A percentile compares a stretch with the other conserved stretches of the same genome.
Evolutionary conservation across 1,140 invertebrate genomes (phyloP).

Genomic region (Sminthurinus signatus): DNA sequence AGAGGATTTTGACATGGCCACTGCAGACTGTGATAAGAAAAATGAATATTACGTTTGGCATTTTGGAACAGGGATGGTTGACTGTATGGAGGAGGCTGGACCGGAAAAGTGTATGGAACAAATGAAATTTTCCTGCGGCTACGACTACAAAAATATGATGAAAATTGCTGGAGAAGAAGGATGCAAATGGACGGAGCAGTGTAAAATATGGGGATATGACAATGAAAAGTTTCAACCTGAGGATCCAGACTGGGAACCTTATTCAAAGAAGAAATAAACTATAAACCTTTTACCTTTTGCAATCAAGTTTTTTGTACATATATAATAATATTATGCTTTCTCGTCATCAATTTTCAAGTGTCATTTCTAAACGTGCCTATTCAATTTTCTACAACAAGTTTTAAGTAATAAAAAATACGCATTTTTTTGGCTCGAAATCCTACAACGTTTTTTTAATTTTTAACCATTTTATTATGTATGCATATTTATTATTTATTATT

Average conservation of each 20-base stretch:
- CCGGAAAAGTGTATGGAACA: not conserved
- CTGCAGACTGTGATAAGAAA: not conserved
- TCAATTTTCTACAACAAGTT: not conserved
- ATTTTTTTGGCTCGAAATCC: no score
- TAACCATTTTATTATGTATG: no score
- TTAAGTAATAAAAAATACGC: no score
- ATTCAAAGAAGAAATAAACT: not conserved
- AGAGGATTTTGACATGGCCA: not conserved
- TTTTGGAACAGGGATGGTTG: constrained; percentile 6
- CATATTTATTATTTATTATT: no score
- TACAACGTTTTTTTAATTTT: no score
- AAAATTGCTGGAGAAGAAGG: constrained; percentile 6
- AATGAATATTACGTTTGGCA: constrained; percentile 7
- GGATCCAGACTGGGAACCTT: constrained; percentile 12
- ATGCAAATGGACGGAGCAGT: constrained; percentile 4
- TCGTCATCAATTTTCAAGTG: not conserved
- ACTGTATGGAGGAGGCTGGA: constrained; percentile 7
- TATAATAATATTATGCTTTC: not conserved
- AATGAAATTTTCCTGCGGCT: constrained; percentile 14
- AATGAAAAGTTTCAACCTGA: constrained; percentile 6
- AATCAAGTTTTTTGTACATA: not conserved
- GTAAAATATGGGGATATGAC: constrained; percentile 6
- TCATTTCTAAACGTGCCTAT: not conserved
- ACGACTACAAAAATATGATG: constrained; percentile 12
- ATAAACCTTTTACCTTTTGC: not conserved